These are phyloP conservation scores for Hetaerina americana DNA, from an alignment of 1,140 invertebrate species.

Conservation along the genomic window DNA sequence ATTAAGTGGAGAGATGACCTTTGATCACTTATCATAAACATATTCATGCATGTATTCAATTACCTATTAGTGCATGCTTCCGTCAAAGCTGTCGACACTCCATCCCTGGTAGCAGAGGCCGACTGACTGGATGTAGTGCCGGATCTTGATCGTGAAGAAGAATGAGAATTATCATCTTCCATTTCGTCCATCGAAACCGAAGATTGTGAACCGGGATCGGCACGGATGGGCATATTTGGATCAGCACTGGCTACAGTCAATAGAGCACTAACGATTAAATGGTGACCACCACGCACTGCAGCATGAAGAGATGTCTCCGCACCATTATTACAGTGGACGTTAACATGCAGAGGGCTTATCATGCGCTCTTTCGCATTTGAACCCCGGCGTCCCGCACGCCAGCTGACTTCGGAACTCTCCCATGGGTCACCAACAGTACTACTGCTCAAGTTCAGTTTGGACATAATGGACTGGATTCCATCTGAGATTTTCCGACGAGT, in stretches of 20 bases:
- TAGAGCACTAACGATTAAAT: conserved; percentile 57
- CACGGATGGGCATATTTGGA: conserved; percentile 46
- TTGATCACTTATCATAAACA: conserved; percentile 33
- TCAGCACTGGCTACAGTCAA: conserved; percentile 60
- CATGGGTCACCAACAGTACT: not conserved
- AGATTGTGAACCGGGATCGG: conserved; percentile 26
- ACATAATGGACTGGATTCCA: conserved; percentile 78
- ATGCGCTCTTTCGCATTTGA: conserved; percentile 30
- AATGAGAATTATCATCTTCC: not conserved
- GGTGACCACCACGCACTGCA: conserved; percentile 61
- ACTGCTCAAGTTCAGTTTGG: conserved; percentile 50
- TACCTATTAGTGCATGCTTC: conserved; percentile 52
- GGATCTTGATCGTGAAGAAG: not conserved
- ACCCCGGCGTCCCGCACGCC: conserved; percentile 29
- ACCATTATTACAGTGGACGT: conserved; percentile 60
- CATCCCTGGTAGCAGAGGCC: not conserved
- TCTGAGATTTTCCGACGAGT: conserved; percentile 65
- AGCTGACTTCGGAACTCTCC: conserved; percentile 14
- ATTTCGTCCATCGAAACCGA: conserved; percentile 6
- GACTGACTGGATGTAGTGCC: not conserved
- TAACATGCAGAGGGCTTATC: conserved; percentile 54
- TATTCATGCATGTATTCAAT: conserved; percentile 44
- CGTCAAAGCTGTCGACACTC: conserved; percentile 43
- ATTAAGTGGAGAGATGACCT: too few relatives aligned
- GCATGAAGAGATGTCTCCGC: conserved; percentile 64